Percentiles rank a stretch among this genome's conserved stretches.
Evolutionary conservation across 2,113 vertebrate genomes (phyloP).

Genomic region (Strix uralensis): DNA sequence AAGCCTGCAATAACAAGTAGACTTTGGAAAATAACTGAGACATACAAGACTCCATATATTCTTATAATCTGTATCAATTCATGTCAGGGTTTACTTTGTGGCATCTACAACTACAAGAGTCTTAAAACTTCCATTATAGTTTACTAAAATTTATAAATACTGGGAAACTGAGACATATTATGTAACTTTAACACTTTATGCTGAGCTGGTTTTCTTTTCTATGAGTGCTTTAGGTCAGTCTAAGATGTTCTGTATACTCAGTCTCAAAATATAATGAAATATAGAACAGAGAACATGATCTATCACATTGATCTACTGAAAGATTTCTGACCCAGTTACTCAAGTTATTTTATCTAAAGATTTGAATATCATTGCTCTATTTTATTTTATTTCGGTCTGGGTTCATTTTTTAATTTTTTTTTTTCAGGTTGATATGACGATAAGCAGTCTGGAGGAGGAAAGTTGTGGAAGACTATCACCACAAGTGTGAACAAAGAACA

Average conservation of each 20-base stretch:
- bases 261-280: not conserved
- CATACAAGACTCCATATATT: not conserved
- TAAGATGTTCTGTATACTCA: not conserved
- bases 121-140: not conserved
- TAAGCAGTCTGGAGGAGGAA: not conserved
- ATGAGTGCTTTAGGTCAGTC: not conserved
- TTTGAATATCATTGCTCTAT: not conserved
- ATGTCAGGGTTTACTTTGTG: not conserved
- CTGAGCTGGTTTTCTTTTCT: not conserved
- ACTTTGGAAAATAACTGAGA: not conserved
- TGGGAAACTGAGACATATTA: not conserved
- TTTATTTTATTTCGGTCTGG: not conserved
- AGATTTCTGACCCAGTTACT: not conserved
- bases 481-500: conserved; percentile 34
- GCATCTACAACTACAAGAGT: not conserved
- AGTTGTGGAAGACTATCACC: not conserved
- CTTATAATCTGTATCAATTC: not conserved
- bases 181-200: not conserved
- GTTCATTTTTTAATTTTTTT: not conserved
- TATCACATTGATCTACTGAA: not conserved
- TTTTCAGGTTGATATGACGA: not conserved
- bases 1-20: not conserved
- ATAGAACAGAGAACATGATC: not conserved
- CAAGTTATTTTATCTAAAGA: not conserved
- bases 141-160: not conserved